Evolutionary conservation across 2,888 invertebrate species (phyloP).

Genomic region (Agelastica alni): DNA sequence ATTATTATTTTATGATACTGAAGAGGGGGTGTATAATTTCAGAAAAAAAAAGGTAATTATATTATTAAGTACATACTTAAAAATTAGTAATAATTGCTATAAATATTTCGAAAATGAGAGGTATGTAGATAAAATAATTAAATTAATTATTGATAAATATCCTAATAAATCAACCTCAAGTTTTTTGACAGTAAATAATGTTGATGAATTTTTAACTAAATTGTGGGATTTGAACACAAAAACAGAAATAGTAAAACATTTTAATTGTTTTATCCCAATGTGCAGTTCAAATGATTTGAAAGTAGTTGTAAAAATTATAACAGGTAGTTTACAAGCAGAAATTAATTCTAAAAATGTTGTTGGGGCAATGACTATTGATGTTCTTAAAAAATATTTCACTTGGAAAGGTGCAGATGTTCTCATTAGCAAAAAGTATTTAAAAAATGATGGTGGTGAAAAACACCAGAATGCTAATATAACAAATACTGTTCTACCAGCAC

Average conservation of each 20-base stretch:
- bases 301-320: constrained; percentile 81
- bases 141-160: too few species aligned
- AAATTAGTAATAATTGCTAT: too few species aligned
- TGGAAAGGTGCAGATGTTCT: constrained; percentile 80
- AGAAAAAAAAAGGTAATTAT: too few species aligned
- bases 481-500: constrained; percentile 74
- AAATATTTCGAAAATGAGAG: too few species aligned
- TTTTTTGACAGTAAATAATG: constrained; percentile 71
- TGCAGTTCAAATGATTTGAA: constrained; percentile 84
- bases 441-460: constrained; percentile 13
- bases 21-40: too few species aligned
- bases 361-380: constrained; percentile 84
- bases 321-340: constrained; percentile 90
- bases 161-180: too few species aligned
- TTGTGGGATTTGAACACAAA: constrained; percentile 80
- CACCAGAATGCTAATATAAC: constrained; percentile 7
- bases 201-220: constrained; percentile 75
- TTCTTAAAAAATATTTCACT: constrained; percentile 86
- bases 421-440: constrained; percentile 27
- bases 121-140: too few species aligned
- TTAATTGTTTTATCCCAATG: constrained; percentile 72
- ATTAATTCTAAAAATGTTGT: constrained; percentile 92
- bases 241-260: constrained; percentile 80
- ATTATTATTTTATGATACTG: constrained; percentile 81
- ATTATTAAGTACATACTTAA: too few species aligned